phyloP scores from a whole-genome alignment of 2,888 invertebrate species.

The Drosophila recens region DNA sequence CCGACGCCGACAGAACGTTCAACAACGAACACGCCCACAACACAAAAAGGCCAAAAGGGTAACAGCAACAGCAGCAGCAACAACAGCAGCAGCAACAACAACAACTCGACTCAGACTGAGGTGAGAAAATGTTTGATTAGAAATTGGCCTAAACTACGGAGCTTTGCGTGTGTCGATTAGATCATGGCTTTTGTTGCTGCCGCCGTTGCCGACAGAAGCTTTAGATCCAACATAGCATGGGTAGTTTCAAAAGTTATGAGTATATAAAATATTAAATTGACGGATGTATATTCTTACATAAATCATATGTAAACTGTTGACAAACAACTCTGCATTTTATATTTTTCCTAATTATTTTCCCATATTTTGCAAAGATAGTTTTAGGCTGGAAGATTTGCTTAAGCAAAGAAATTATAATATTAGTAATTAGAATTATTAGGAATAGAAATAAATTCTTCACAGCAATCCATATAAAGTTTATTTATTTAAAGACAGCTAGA shows the following conservation, averaged over 20 bases:
- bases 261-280: neutral
- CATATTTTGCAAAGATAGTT: no score
- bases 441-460: neutral
- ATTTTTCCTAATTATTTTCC: no score
- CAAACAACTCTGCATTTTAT: no score
- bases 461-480: neutral
- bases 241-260: slow-evolving; percentile 11
- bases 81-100: slow-evolving; percentile 27
- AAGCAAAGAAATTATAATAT: no score
- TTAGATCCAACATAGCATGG: slow-evolving; percentile 6
- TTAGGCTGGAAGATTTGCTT: no score
- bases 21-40: slow-evolving; percentile 81
- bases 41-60: slow-evolving; percentile 51
- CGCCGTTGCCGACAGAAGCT: slow-evolving; percentile 27
- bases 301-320: no score
- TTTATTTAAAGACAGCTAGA: no score
- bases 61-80: slow-evolving; percentile 35
- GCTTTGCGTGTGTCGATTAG: slow-evolving; percentile 53
- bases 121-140: slow-evolving; percentile 82
- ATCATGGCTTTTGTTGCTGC: slow-evolving; percentile 32
- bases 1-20: slow-evolving; percentile 83
- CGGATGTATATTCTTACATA: neutral
- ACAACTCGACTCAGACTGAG: slow-evolving; percentile 46
- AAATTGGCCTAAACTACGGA: slow-evolving; percentile 44
- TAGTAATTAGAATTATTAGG: no score